Evolutionary conservation across 2,888 invertebrate genomes (phyloP).

Genomic region (Alloscopus bannaensis): DNA sequence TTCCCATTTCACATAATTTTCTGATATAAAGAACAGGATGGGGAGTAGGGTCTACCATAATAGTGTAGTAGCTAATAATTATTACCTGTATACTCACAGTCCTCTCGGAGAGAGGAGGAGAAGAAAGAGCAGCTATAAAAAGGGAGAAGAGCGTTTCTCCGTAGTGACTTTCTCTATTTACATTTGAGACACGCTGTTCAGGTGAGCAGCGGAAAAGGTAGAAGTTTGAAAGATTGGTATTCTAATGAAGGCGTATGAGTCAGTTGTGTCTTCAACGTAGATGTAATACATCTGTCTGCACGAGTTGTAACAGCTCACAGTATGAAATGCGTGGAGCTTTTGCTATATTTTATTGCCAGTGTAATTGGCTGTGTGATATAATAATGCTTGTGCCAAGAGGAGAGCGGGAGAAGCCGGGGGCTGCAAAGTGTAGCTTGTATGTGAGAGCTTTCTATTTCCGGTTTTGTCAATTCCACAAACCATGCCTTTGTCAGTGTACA

Average conservation of each 20-base stretch:
- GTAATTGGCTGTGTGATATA: conserved; percentile 33
- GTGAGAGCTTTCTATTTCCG: conserved; percentile 59
- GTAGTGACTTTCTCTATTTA: not conserved
- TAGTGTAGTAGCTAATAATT: not conserved
- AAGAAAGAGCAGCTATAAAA: not conserved
- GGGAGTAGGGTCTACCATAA: conserved; percentile 13
- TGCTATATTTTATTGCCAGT: conserved; percentile 1
- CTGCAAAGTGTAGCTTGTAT: too few species aligned
- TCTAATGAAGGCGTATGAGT: conserved; percentile 38
- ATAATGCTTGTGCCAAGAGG: conserved; percentile 15
- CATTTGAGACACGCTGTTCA: not conserved
- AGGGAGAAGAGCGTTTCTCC: not conserved
- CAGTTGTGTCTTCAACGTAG: conserved; percentile 22
- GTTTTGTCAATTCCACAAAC: conserved; percentile 39
- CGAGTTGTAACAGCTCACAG: too few species aligned
- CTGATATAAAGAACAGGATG: too few species aligned
- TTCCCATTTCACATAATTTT: conserved; percentile 37
- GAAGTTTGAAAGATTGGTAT: conserved; percentile 27
- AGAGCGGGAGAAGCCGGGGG: too few species aligned
- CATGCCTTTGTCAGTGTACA: conserved; percentile 18
- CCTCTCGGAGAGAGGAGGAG: not conserved
- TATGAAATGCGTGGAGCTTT: too few species aligned
- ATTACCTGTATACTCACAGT: not conserved
- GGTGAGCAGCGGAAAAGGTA: conserved; percentile 8
- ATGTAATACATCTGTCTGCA: too few species aligned